Base-by-base conservation (phyloP, 2,888 invertebrate genomes). In the Colostygia pectinataria region DNA sequence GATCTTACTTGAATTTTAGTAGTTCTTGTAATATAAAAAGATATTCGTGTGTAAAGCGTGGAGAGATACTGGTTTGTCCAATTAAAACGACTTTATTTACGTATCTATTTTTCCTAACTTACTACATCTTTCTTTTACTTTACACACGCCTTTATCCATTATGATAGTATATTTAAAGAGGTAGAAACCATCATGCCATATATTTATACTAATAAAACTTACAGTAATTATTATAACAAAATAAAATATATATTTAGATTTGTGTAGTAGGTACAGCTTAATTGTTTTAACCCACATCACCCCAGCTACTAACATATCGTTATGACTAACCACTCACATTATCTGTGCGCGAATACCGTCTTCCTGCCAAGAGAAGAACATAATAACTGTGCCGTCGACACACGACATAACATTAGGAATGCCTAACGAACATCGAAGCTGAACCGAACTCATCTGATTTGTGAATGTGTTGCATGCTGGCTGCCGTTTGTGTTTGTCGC, bases 401-500 rank as follows among this genome's bases (percentile, higher is more conserved):
- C 74, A 78, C 71, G 78, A 66, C 68, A 68, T 80, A 73, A 73
- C 66, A 68, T 68, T 75, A 80, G 74, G 83, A 88, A 88, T 88
- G 87, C 79, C 80, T 89, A 86, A 87, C 80, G 88, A 78, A 76
- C 71, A 61, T 71, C 76, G 77, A 76, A 79, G 77, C 80, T 74
- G 82, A 64, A 68, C 72, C 77, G 74, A 61, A 61, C 71, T 71
- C 78, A 77, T 75, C 74, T 71, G 71, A 65, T 62, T 73, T 80
- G 78, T 82, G 85, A 84, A 88, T 87, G 87, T 84, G 83, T 78
- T 87, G 89, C 89, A 89, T 89, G 89, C 59, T 79, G 77, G 83
- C 83, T 84, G 77, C 70, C 74, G 79, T 83, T 81, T 82, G 77
- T 84, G 81, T 81, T 79, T 82, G 80, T 80, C 77, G 71, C 77